phyloP scores from a whole-genome alignment of 2,113 vertebrate genomes.

The Rhizomys pruinosus region DNA sequence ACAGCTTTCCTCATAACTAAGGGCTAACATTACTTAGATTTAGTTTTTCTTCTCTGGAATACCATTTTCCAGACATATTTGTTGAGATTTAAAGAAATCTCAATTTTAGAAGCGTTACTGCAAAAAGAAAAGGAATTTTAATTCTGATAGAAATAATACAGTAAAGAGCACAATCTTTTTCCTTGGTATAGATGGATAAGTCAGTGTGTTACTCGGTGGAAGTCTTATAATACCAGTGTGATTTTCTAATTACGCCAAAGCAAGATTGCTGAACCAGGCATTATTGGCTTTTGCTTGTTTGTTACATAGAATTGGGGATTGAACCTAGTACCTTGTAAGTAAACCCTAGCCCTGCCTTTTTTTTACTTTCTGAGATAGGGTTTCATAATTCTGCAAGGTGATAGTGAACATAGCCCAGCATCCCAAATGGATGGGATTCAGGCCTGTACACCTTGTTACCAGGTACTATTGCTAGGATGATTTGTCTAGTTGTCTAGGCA shows the following conservation, averaged over 20 bases:
- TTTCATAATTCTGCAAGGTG: background rate
- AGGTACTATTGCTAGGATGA: no score
- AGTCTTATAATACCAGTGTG: background rate
- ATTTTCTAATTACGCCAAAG: background rate
- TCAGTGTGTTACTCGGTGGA: background rate
- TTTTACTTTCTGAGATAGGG: background rate
- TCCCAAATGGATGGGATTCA: background rate
- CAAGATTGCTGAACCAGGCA: background rate
- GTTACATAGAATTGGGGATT: background rate
- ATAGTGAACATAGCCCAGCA: background rate
- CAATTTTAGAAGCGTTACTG: background rate
- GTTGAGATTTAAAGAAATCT: background rate
- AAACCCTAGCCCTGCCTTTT: background rate
- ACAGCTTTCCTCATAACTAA: background rate
- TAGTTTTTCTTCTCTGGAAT: background rate
- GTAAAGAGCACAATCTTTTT: background rate
- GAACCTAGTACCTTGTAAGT: background rate
- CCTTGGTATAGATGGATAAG: background rate
- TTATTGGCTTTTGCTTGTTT: background rate
- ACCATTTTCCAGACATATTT: background rate
- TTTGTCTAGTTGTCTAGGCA: background rate
- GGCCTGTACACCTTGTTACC: background rate
- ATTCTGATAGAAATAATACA: background rate
- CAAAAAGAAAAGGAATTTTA: background rate
- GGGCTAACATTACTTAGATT: slow-evolving; percentile 2